Base-by-base conservation (phyloP, 2,797 vertebrate genomes). In the Mus caroli region DNA sequence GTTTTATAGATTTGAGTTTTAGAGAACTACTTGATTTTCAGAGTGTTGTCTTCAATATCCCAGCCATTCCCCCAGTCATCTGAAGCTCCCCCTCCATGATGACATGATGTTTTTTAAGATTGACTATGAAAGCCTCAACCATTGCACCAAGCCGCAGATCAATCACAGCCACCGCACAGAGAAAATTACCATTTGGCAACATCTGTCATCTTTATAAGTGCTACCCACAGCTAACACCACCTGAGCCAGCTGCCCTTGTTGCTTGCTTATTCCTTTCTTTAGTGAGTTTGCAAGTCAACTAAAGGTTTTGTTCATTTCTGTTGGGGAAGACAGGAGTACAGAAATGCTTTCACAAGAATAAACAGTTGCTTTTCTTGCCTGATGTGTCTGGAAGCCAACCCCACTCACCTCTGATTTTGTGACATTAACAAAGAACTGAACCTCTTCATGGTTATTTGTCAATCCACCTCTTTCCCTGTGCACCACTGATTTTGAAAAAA, bases 101-200 rank as follows among this genome's bases (percentile, higher is more conserved):
- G 94, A 96, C 90, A 79, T 24, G 34, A 92, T 97, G 50, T 84
- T 93, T 94, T 98, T 97, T 91, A 87, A 95, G 95, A 98, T 86
- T 96, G 97, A 97, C 56, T 96, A 82, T 94, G 97, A 98, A 97
- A 97, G 91, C 96, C 96, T 97, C 95, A 95, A 89, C 60, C 94
- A 96, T 95, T n/a, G 78, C 88, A 95, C 97, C 97, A 98, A 98
- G 97, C 97, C 97, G 95, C 93, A 95, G 97, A 97, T 97, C 92
- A 92, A 69, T 97, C 96, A 96, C 4, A 94, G 83, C 79, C 60
- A 80, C 95, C 95, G 88, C 94, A 95, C 75, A 92, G 83, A 97
- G 96, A 96, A 95, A 96, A 97, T 94, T 89, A 93, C 92, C 88
- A 40, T 92, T 97, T 78, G 92, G 86, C 64, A 50, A 52, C 92